These are phyloP conservation scores for Cercopithecus diana DNA, from an alignment of 2,797 vertebrate species.

Conservation along the genomic window DNA sequence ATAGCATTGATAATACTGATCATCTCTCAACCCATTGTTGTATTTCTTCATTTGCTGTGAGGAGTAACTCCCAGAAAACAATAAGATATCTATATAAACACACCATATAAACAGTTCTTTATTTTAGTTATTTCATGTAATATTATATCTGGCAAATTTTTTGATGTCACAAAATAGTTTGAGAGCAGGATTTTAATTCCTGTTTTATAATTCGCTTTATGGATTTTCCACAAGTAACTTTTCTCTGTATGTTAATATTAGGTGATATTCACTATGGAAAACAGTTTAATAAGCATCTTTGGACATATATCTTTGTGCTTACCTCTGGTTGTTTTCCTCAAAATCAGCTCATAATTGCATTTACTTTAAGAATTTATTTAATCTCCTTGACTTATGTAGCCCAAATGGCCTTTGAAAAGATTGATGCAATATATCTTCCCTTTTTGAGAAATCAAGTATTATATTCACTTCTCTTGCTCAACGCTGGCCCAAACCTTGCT, in stretches of 20 bases:
- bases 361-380: background rate
- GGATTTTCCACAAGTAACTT: background rate
- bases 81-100: background rate
- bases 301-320: background rate
- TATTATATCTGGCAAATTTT: background rate
- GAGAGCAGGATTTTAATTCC: background rate
- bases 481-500: background rate
- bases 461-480: background rate
- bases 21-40: background rate
- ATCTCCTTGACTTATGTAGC: background rate
- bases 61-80: background rate
- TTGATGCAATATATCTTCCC: background rate
- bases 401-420: background rate
- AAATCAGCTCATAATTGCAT: background rate
- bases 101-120: background rate
- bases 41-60: background rate
- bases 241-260: background rate
- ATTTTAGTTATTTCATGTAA: background rate
- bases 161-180: background rate
- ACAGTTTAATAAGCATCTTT: background rate
- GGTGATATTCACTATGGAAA: background rate
- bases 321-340: background rate
- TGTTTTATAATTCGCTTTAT: background rate
- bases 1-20: background rate
- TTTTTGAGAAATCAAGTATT: background rate